phyloP scores from a whole-genome alignment of 2,888 invertebrate genomes.

The Baronia brevicornis region DNA sequence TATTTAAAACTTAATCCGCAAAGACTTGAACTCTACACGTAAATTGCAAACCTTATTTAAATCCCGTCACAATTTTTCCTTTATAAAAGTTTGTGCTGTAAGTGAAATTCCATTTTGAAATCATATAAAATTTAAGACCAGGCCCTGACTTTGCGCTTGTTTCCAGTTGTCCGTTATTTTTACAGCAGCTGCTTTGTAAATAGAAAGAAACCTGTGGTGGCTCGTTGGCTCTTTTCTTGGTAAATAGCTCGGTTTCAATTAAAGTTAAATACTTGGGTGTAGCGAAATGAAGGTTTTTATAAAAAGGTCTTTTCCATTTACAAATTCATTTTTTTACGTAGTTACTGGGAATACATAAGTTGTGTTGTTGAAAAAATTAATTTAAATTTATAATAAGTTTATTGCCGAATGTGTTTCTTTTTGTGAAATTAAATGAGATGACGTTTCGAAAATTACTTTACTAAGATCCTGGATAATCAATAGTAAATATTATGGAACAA shows the following conservation, averaged over 20 bases:
- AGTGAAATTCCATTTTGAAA: conserved; percentile 6
- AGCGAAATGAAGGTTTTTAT: conserved; percentile 11
- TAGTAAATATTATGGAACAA: no score
- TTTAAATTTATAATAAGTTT: no score
- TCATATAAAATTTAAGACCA: conserved; percentile 13
- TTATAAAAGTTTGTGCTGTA: conserved; percentile 2
- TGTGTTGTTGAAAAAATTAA: no score
- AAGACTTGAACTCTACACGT: no score
- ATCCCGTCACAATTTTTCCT: conserved; percentile 1
- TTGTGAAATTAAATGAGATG: no score
- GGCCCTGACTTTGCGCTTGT: conserved; percentile 4
- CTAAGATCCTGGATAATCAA: no score
- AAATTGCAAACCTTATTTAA: not conserved
- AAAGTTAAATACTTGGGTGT: conserved; percentile 13
- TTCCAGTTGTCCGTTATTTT: conserved; percentile 9
- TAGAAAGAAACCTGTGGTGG: conserved; percentile 4
- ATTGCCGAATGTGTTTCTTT: no score
- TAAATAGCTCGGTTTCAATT: conserved; percentile 13
- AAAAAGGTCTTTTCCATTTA: conserved; percentile 6
- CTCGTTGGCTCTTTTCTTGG: conserved; percentile 10
- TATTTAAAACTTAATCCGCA: no score
- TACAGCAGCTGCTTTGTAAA: conserved; percentile 6
- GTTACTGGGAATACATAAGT: no score
- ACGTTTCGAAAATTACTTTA: no score
- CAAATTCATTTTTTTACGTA: conserved; percentile 9